A percentile compares a stretch with the other conserved stretches of the same genome.
These are phyloP conservation scores for Parotocinclus haroldoi DNA, from an alignment of 2,797 vertebrate species.

Conservation along the genomic window DNA sequence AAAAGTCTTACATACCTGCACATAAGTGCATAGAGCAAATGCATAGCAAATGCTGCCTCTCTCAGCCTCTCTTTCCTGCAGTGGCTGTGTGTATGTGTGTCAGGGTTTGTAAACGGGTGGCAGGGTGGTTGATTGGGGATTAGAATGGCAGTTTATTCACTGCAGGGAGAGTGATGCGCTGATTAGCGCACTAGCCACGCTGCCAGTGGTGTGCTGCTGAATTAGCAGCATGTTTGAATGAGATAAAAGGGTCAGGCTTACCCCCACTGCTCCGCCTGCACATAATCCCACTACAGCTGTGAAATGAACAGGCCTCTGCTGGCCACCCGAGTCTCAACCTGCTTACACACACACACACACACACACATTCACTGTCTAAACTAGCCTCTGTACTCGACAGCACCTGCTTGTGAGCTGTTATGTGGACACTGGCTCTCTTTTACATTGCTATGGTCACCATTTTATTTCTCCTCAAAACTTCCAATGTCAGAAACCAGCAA, in stretches of 20 bases:
- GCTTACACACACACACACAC: constrained; percentile 28
- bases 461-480: constrained; percentile 5
- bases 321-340: constrained; percentile 43
- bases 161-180: constrained; percentile 84
- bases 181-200: constrained; percentile 75
- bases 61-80: constrained; percentile 26
- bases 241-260: constrained; percentile 88
- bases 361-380: constrained; percentile 3
- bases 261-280: constrained; percentile 71
- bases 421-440: background rate
- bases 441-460: background rate
- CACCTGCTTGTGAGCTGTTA: background rate
- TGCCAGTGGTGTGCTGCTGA: constrained; percentile 83
- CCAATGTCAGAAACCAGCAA: constrained; percentile 31
- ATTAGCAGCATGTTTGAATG: constrained; percentile 93
- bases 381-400: background rate
- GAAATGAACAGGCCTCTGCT: constrained; percentile 74
- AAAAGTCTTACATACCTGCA: too few relatives aligned
- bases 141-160: constrained; percentile 86
- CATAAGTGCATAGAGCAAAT: too few relatives aligned
- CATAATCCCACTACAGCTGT: constrained; percentile 89
- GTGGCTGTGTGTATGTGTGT: constrained; percentile 59
- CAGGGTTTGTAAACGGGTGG: constrained; percentile 74
- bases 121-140: constrained; percentile 81
- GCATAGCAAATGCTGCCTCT: constrained; percentile 11